phyloP scores from a whole-genome alignment of 2,888 invertebrate genomes.

The Ariolimax columbianus region DNA sequence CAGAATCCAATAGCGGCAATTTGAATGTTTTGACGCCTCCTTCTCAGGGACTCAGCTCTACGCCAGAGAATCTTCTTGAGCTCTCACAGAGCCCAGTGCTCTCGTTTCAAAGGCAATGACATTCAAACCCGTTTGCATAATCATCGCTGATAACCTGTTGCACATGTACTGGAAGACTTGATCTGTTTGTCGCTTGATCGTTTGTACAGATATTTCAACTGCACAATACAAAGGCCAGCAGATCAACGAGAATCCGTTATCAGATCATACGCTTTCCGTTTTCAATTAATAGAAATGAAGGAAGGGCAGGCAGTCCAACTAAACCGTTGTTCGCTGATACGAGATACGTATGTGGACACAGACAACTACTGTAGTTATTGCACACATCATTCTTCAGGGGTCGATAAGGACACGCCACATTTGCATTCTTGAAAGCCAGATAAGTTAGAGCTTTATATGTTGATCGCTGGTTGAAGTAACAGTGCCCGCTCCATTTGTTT shows the following conservation, averaged over 20 bases:
- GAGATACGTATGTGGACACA: too few relatives aligned
- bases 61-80: constrained; percentile 4
- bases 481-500: too few relatives aligned
- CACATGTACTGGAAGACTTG: neutral
- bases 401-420: too few relatives aligned
- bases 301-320: neutral
- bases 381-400: too few relatives aligned
- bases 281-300: neutral
- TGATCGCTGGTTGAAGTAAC: too few relatives aligned
- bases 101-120: neutral
- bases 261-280: neutral
- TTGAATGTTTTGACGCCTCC: constrained; percentile 44
- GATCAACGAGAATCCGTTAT: neutral
- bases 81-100: constrained; percentile 4
- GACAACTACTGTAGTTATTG: too few relatives aligned
- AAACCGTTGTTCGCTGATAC: neutral
- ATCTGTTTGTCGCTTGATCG: neutral
- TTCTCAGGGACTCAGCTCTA: neutral
- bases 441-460: too few relatives aligned
- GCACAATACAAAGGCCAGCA: neutral
- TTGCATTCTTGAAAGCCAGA: too few relatives aligned
- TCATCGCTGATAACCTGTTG: constrained; percentile 6
- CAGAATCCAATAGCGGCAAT: constrained; percentile 33
- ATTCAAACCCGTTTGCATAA: constrained; percentile 26
- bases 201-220: neutral